Conservation (phyloP, 23 tunicate species). For the Ciona savignyi region DNA sequence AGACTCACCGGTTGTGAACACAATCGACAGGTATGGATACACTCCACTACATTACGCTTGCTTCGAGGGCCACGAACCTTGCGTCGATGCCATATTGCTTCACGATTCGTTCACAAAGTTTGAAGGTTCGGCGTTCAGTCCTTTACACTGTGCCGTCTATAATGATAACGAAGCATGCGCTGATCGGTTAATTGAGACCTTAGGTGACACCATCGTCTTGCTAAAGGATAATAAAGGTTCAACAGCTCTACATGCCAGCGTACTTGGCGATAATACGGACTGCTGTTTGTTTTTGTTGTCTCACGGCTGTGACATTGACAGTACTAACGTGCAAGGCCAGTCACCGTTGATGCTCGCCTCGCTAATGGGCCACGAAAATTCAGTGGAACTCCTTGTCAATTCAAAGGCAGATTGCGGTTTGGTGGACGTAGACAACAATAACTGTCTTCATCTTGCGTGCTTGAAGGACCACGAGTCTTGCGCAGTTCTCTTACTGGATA, state of each 20-base stretch:
- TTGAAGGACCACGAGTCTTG: conserved; percentile 23
- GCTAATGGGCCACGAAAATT: conserved; percentile 39
- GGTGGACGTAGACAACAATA: conserved; percentile 65
- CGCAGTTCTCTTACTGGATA: conserved; percentile 36
- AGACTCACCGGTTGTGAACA: conserved; percentile 50
- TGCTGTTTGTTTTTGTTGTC: conserved; percentile 53
- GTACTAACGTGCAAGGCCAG: conserved; percentile 29
- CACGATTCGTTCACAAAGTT: conserved; percentile 76
- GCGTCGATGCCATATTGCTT: conserved; percentile 63
- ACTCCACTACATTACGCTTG: conserved; percentile 91
- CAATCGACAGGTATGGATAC: conserved; percentile 60
- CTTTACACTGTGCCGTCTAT: conserved; percentile 87
- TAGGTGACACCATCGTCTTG: conserved; percentile 56
- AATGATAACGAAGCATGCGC: conserved; percentile 92
- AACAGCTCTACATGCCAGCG: conserved; percentile 71
- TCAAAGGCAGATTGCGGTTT: conserved; percentile 42
- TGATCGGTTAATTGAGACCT: conserved; percentile 67
- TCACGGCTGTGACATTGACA: conserved; percentile 56
- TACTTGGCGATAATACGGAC: conserved; percentile 46
- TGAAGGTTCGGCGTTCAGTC: conserved; percentile 82
- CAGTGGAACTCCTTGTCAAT: conserved; percentile 46
- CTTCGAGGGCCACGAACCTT: conserved; percentile 83
- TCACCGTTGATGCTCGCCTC: conserved; percentile 77
- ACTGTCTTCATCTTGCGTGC: conserved; percentile 72
- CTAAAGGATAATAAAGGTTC: conserved; percentile 51